Percentiles rank a stretch among this genome's conserved stretches.
phyloP scores from a whole-genome alignment of 2,888 invertebrate genomes.

The Anaspis maculata region DNA sequence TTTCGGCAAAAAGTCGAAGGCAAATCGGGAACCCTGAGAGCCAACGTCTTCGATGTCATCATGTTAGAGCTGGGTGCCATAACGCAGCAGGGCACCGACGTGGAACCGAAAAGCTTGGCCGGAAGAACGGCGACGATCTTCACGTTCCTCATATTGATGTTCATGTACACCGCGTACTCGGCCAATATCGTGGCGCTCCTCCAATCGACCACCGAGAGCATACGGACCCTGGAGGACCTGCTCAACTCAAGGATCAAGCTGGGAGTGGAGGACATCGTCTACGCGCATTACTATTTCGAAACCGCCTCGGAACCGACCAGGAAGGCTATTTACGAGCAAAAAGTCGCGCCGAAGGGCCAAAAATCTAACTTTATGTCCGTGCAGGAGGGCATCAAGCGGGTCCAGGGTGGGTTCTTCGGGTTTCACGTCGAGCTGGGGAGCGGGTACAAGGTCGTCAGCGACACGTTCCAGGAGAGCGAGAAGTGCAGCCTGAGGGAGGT shows the following conservation, averaged over 20 bases:
- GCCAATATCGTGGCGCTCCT: slow-evolving; percentile 61
- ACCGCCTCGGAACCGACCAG: slow-evolving; percentile 54
- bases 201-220: slow-evolving; percentile 53
- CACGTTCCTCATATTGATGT: slow-evolving; percentile 42
- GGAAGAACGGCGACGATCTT: slow-evolving; percentile 40
- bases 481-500: slow-evolving; percentile 63
- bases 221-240: slow-evolving; percentile 49
- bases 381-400: slow-evolving; percentile 51
- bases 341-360: slow-evolving; percentile 52
- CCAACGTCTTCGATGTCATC: slow-evolving; percentile 27
- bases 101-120: slow-evolving; percentile 41
- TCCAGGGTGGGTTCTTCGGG: slow-evolving; percentile 55
- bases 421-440: slow-evolving; percentile 60
- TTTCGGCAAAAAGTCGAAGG: slow-evolving; percentile 5
- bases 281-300: slow-evolving; percentile 54
- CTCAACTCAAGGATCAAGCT: slow-evolving; percentile 51
- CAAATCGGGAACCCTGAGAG: slow-evolving; percentile 13
- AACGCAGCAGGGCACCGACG: slow-evolving; percentile 44
- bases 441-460: slow-evolving; percentile 58
- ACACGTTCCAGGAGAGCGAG: slow-evolving; percentile 59
- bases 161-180: slow-evolving; percentile 56
- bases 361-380: slow-evolving; percentile 50
- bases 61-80: slow-evolving; percentile 44
- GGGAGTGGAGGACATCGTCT: slow-evolving; percentile 53
- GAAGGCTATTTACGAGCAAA: slow-evolving; percentile 53